Conservation (phyloP, 2,888 invertebrate genomes). For the Ditula angustiorana region DNA sequence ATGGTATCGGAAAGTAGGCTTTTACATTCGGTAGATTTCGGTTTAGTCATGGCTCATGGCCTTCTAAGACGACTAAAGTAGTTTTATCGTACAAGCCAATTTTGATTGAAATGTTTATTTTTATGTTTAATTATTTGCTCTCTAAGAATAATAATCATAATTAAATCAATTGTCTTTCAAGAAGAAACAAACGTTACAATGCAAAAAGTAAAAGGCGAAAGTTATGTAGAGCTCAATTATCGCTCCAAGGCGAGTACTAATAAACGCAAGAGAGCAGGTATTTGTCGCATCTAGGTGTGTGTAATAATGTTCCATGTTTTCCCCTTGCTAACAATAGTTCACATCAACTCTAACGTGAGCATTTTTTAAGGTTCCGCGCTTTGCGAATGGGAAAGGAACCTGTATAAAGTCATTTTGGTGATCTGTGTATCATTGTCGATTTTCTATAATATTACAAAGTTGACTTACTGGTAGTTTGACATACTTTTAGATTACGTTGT, state of each 20-base stretch:
- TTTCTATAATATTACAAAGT: neutral
- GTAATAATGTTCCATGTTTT: slow-evolving; percentile 29
- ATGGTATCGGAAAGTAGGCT: too few relatives aligned
- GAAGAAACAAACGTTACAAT: slow-evolving; percentile 3
- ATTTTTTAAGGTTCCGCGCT: neutral
- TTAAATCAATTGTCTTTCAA: neutral
- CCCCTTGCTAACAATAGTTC: neutral
- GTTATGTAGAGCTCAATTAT: slow-evolving; percentile 19
- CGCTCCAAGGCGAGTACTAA: slow-evolving; percentile 9
- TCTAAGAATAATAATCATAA: neutral
- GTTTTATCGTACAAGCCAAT: too few relatives aligned
- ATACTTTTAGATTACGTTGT: too few relatives aligned
- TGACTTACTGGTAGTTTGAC: neutral
- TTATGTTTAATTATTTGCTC: neutral
- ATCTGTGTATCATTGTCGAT: neutral
- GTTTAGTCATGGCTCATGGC: too few relatives aligned
- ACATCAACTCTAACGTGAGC: neutral
- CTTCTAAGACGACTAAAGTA: too few relatives aligned
- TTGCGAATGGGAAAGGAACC: neutral
- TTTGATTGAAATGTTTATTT: too few relatives aligned
- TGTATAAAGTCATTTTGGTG: neutral
- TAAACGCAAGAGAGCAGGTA: slow-evolving; percentile 30
- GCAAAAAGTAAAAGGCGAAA: slow-evolving; percentile 30
- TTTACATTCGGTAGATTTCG: too few relatives aligned
- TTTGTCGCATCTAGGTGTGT: slow-evolving; percentile 21